phyloP scores from a whole-genome alignment of 1,140 invertebrate genomes.

The Sinonovacula constricta region DNA sequence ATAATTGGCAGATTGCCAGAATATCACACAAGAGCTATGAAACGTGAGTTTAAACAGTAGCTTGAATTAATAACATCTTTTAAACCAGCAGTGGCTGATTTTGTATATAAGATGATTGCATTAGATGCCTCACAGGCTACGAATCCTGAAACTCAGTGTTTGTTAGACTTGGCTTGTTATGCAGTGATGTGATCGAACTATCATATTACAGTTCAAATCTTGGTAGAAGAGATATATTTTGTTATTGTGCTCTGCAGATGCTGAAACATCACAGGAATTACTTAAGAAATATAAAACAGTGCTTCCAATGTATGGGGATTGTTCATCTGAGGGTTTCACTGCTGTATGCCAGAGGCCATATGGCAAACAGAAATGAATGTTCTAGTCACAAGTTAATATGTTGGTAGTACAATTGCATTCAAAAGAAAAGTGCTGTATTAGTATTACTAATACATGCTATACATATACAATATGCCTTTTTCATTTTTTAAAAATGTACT shows the following conservation, averaged over 20 bases:
- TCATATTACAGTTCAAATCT: conserved; percentile 10
- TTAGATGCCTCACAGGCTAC: conserved; percentile 38
- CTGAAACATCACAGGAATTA: neutral
- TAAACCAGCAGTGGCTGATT: conserved; percentile 20
- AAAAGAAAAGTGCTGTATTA: no score
- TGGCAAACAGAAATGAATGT: no score
- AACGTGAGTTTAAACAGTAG: conserved; percentile 14
- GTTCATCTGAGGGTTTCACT: neutral
- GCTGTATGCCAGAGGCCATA: conserved; percentile 12
- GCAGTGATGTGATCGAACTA: conserved; percentile 6
- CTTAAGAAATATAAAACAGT: conserved; percentile 12
- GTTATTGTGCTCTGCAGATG: conserved; percentile 5
- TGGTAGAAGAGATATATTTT: conserved; percentile 3
- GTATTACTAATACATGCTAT: no score
- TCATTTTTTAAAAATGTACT: no score
- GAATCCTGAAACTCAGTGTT: conserved; percentile 43
- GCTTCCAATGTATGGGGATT: neutral
- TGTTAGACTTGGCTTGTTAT: neutral
- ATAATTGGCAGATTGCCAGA: conserved; percentile 15
- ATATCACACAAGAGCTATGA: conserved; percentile 42
- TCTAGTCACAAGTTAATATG: no score
- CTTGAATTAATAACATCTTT: conserved; percentile 22
- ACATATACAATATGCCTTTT: no score
- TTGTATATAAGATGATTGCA: conserved; percentile 49
- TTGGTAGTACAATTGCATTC: no score